phyloP scores from a whole-genome alignment of 1,140 invertebrate genomes.

The Hylyphantes graminicola region DNA sequence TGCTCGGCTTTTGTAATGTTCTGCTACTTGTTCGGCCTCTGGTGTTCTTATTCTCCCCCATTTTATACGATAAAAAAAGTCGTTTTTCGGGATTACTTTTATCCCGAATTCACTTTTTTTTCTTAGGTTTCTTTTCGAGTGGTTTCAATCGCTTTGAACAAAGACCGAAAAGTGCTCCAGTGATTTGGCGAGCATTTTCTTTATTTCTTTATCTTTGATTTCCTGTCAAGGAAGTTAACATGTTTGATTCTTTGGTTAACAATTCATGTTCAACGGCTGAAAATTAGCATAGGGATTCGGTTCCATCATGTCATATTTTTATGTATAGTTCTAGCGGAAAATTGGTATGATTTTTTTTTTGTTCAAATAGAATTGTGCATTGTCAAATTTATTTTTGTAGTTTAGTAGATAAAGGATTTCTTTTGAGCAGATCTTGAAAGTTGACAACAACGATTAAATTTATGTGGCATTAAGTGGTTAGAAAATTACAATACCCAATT shows the following conservation, averaged over 20 bases:
- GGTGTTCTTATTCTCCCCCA: constrained; percentile 19
- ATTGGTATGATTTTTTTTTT: too few relatives aligned
- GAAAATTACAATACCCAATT: too few relatives aligned
- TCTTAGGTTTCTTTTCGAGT: not conserved
- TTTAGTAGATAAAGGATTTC: too few relatives aligned
- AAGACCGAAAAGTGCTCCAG: not conserved
- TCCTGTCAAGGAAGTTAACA: not conserved
- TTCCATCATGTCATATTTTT: too few relatives aligned
- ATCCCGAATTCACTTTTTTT: not conserved
- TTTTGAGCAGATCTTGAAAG: too few relatives aligned
- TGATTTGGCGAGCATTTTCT: not conserved
- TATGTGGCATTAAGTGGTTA: too few relatives aligned
- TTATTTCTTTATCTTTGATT: not conserved
- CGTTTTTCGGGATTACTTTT: constrained; percentile 11
- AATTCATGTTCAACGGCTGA: too few relatives aligned
- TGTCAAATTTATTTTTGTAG: too few relatives aligned
- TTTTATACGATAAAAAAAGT: constrained; percentile 15
- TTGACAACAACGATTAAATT: too few relatives aligned
- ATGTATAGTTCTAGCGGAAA: too few relatives aligned
- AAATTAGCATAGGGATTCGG: too few relatives aligned
- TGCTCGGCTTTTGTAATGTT: constrained; percentile 33
- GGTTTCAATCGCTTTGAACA: constrained; percentile 1
- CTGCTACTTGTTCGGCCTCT: constrained; percentile 16
- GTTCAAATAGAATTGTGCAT: too few relatives aligned
- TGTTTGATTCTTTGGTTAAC: not conserved